phyloP scores from a whole-genome alignment of 2,113 vertebrate genomes.

The Tor tambroides region DNA sequence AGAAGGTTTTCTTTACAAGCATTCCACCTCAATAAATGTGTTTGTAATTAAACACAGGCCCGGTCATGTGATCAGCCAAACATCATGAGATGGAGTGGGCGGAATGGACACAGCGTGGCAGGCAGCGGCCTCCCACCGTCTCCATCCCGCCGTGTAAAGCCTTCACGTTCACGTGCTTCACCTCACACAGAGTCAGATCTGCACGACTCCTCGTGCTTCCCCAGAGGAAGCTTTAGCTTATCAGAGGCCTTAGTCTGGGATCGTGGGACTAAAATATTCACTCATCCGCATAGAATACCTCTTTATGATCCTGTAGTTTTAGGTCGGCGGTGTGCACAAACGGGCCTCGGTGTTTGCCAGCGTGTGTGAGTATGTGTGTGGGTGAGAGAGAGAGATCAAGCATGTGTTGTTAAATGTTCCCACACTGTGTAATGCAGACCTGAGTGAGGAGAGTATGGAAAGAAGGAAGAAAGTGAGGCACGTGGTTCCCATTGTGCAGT shows the following conservation, averaged over 20 bases:
- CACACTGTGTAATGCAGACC: constrained; percentile 49
- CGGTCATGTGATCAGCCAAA: constrained; percentile 37
- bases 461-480: constrained; percentile 34
- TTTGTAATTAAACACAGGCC: constrained; percentile 59
- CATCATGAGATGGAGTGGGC: constrained; percentile 13
- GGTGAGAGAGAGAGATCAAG: not conserved
- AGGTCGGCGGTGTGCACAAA: not conserved
- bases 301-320: constrained; percentile 23
- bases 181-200: not conserved
- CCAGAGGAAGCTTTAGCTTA: constrained; percentile 24
- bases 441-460: constrained; percentile 44
- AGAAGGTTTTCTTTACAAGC: constrained; percentile 56
- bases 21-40: constrained; percentile 63
- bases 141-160: constrained; percentile 1
- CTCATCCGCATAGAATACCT: constrained; percentile 46
- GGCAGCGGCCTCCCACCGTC: constrained; percentile 22
- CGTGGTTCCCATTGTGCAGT: constrained; percentile 48
- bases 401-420: constrained; percentile 49
- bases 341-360: constrained; percentile 35
- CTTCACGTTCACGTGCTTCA: constrained; percentile 2
- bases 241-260: constrained; percentile 19
- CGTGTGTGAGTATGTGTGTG: constrained; percentile 47
- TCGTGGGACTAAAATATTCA: constrained; percentile 10
- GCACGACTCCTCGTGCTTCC: not conserved
- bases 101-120: constrained; percentile 32